phyloP scores from a whole-genome alignment of 2,113 vertebrate genomes.

The Thamnophis sirtalis region DNA sequence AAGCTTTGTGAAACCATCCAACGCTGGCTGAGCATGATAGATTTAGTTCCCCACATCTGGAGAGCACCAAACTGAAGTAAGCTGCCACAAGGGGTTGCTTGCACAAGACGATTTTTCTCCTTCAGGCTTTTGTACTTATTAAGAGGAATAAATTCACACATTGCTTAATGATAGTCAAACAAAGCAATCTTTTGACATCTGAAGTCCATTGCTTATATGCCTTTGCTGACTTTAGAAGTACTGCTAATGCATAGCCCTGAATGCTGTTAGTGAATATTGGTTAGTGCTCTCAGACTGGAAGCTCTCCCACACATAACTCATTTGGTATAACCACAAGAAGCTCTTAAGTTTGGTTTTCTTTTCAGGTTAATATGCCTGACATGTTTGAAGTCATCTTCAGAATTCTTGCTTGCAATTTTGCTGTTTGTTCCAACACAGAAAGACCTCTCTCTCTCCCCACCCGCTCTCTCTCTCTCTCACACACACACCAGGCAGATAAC shows the following conservation, averaged over 20 bases:
- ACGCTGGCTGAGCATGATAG: not conserved
- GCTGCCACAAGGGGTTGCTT: not conserved
- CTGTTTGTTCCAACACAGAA: not conserved
- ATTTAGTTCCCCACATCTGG: not conserved
- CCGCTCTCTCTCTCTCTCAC: too few species aligned
- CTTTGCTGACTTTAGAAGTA: not conserved
- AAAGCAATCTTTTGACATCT: constrained; percentile 9
- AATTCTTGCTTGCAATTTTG: not conserved
- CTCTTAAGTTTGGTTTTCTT: not conserved
- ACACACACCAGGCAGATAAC: not conserved
- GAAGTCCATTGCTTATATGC: not conserved
- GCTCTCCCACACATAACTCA: not conserved
- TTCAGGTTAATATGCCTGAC: not conserved
- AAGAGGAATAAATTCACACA: constrained; percentile 1
- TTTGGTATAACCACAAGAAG: not conserved
- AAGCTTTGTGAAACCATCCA: not conserved
- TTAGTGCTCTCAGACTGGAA: not conserved
- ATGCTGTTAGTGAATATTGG: not conserved
- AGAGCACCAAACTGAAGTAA: not conserved
- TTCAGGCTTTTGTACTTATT: not conserved
- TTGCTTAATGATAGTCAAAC: not conserved
- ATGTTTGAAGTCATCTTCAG: not conserved
- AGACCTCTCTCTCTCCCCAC: too few species aligned
- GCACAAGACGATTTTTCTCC: constrained; percentile 15
- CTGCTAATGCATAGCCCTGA: not conserved